Percentiles rank a stretch among this genome's conserved stretches.
phyloP scores from a whole-genome alignment of 1,140 invertebrate species.

The Lineus longissimus region DNA sequence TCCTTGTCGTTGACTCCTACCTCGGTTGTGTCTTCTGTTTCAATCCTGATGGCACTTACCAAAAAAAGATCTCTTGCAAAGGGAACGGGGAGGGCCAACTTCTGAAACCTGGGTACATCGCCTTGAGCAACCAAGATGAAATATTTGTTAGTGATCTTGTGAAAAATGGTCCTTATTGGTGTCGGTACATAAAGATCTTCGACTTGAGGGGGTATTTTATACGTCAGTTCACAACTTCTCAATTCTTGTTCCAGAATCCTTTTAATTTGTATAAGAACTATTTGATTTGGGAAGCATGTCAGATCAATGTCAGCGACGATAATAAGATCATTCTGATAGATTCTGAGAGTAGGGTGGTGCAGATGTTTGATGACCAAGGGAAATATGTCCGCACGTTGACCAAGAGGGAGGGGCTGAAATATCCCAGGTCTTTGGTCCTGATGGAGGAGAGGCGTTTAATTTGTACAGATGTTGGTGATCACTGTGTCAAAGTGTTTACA shows the following conservation, averaged over 20 bases:
- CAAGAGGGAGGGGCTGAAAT: background rate
- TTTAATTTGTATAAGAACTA: background rate
- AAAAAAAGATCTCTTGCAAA: constrained; percentile 3
- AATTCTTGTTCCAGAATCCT: background rate
- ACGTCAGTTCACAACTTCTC: background rate
- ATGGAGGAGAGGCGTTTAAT: background rate
- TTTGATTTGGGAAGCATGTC: background rate
- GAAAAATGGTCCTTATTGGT: background rate
- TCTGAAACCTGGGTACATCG: background rate
- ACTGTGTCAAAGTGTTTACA: constrained; percentile 2
- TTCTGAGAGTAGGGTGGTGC: background rate
- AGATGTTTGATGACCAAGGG: constrained; percentile 2
- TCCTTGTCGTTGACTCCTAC: background rate
- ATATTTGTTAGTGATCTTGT: background rate
- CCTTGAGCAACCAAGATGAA: background rate
- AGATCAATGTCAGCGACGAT: background rate
- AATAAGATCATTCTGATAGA: background rate
- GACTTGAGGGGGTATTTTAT: background rate
- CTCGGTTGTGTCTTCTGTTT: constrained; percentile 1
- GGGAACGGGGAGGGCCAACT: constrained; percentile 1
- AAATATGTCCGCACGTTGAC: background rate
- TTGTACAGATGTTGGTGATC: background rate
- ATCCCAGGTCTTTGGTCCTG: background rate
- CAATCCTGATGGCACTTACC: background rate
- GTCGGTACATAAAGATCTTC: background rate